Evolutionary conservation across 1,140 invertebrate genomes (phyloP), one percentile per base, ranked within the genome.

Genomic region (Mizuhopecten yessoensis): DNA sequence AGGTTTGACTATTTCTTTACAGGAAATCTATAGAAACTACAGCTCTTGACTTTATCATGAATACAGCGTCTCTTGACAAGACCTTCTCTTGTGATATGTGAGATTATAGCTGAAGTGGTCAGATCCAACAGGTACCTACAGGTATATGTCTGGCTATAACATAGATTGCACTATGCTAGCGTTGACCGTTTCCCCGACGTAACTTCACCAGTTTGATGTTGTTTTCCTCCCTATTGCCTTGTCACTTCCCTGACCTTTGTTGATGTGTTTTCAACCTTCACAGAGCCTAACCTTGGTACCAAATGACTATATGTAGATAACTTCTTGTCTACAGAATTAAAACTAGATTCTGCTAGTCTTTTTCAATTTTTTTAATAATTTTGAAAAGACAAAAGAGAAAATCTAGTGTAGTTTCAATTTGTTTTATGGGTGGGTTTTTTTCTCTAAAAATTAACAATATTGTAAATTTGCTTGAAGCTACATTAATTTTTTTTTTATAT

Each of bases 1-100:
- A 95, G 96, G 96, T 96, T 90, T 90, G 57, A n/a, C 29, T 75
- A 29, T 75, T 75, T 17, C 23, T n/a, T 75, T 75, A 75, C 57
- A 75, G 57, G 57, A 75, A 17, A 20, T n/a, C 17, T 29, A 3
- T 75, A 29, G n/a, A n/a, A n/a, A n/a, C n/a, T 75, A 75, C n/a
- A n/a, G n/a, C n/a, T n/a, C n/a, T n/a, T n/a, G n/a, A n/a, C n/a
- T n/a, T n/a, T n/a, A n/a, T n/a, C n/a, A n/a, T n/a, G n/a, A n/a
- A n/a, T n/a, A n/a, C n/a, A n/a, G n/a, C 20, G 45, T 49, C 5
- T 49, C 20, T 49, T 10, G 45, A 10, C 45, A 75, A n/a, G n/a
- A 29, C 17, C 0, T 75, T n/a, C 11, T n/a, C 57, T 29, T 75
- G 15, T 29, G n/a, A 75, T 75, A 29, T 3, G 17, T 1, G 17